phyloP scores from a whole-genome alignment of 2,888 invertebrate species.

The Drosophila neonasuta region DNA sequence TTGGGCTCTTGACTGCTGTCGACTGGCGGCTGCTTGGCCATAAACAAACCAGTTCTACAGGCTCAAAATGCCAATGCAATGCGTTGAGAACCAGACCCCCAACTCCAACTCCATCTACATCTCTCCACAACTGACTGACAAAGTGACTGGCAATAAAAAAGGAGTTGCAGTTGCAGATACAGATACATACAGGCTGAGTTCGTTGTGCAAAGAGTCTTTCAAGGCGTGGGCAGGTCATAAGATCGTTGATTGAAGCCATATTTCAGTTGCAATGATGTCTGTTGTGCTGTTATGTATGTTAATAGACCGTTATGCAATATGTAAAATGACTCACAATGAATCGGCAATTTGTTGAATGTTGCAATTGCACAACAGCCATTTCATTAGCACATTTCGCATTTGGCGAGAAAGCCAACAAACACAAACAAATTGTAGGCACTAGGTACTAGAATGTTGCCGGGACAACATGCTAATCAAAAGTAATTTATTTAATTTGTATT shows the following conservation, averaged over 20 bases:
- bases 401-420: conserved; percentile 15
- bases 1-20: neutral
- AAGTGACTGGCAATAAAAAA: conserved; percentile 50
- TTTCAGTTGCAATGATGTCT: conserved; percentile 39
- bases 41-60: conserved; percentile 60
- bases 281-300: neutral
- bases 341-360: conserved; percentile 37
- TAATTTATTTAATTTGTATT: conserved; percentile 63
- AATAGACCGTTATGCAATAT: conserved; percentile 54
- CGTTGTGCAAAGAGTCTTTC: conserved; percentile 21
- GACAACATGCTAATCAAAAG: conserved; percentile 55
- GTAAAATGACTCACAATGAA: conserved; percentile 60
- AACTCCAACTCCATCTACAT: conserved; percentile 1
- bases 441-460: conserved; percentile 15
- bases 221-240: conserved; percentile 61
- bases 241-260: conserved; percentile 64
- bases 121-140: conserved; percentile 7
- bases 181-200: conserved; percentile 7
- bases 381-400: conserved; percentile 45
- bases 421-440: neutral
- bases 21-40: conserved; percentile 13
- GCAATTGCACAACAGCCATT: conserved; percentile 49
- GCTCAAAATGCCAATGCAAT: conserved; percentile 35
- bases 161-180: conserved; percentile 37
- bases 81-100: conserved; percentile 34